Conservation (phyloP, 2,888 invertebrate species). For the Entomobrya proxima region DNA sequence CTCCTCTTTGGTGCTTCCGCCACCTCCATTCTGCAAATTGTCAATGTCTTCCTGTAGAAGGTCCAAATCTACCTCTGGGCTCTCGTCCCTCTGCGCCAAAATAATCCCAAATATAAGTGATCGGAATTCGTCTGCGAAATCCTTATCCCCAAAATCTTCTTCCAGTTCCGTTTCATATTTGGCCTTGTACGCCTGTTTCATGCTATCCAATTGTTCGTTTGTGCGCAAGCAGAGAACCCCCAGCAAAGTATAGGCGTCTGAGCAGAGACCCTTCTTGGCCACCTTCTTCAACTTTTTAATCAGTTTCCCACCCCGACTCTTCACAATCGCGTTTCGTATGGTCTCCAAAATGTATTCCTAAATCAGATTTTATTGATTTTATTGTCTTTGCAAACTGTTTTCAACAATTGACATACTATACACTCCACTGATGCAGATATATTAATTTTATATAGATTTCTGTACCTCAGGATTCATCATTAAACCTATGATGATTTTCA, state of each 20-base stretch:
- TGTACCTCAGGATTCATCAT: slow-evolving; percentile 53
- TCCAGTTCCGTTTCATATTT: slow-evolving; percentile 77
- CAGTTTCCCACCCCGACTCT: background rate
- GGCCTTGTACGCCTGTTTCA: slow-evolving; percentile 76
- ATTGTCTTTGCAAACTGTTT: too few relatives aligned
- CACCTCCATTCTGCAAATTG: background rate
- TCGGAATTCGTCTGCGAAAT: slow-evolving; percentile 79
- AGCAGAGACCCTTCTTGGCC: slow-evolving; percentile 77
- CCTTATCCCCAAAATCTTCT: slow-evolving; percentile 77
- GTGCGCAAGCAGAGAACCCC: slow-evolving; percentile 78
- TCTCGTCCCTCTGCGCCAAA: slow-evolving; percentile 78
- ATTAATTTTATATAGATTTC: too few relatives aligned
- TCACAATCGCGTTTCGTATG: background rate
- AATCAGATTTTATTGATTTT: too few relatives aligned
- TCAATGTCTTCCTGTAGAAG: slow-evolving; percentile 78
- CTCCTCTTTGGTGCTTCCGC: slow-evolving; percentile 77
- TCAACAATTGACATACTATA: too few relatives aligned
- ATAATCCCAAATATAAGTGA: slow-evolving; percentile 78
- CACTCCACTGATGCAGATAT: too few relatives aligned
- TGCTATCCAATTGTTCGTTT: slow-evolving; percentile 76
- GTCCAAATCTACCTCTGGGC: slow-evolving; percentile 77
- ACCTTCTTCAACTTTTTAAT: background rate
- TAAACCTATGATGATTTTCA: slow-evolving; percentile 76
- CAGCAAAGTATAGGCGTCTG: slow-evolving; percentile 78
- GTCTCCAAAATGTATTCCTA: slow-evolving; percentile 7